These are phyloP conservation scores for Tychaedon coryphoeus DNA, from an alignment of 2,113 vertebrate genomes.

Conservation along the genomic window DNA sequence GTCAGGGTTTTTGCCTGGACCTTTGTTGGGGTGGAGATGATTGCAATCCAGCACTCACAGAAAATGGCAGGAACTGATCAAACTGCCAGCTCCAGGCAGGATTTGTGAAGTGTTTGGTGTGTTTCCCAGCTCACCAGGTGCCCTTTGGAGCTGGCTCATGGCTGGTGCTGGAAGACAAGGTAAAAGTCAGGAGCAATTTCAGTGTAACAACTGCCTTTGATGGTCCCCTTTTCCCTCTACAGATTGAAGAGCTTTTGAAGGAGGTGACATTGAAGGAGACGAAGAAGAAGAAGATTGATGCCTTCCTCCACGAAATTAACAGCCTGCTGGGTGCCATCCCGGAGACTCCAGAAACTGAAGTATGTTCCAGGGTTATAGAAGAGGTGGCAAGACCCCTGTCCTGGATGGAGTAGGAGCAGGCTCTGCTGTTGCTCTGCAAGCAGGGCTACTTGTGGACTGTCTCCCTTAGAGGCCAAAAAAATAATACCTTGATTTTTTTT, in stretches of 20 bases:
- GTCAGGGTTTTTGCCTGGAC: accelerated
- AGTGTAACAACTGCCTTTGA: not conserved
- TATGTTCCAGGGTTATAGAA: slow-evolving; percentile 28
- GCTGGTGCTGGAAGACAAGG: not conserved
- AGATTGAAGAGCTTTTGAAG: slow-evolving; percentile 94
- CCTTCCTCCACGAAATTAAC: slow-evolving; percentile 81
- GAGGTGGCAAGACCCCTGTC: not conserved
- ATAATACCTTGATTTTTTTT: not conserved
- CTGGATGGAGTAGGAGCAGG: not conserved
- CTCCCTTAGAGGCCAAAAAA: not conserved
- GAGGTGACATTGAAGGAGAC: slow-evolving; percentile 88
- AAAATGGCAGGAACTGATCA: accelerated
- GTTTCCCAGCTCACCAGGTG: not conserved
- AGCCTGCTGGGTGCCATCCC: slow-evolving; percentile 77
- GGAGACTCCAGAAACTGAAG: slow-evolving; percentile 75
- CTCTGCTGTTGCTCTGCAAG: not conserved
- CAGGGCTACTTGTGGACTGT: not conserved
- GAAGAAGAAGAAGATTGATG: slow-evolving; percentile 82
- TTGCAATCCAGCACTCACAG: not conserved
- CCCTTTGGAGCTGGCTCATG: accelerated
- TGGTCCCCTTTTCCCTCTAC: not conserved
- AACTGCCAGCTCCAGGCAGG: not conserved
- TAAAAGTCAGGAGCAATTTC: not conserved
- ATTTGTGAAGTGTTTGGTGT: not conserved
- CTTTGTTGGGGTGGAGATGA: not conserved